Evolutionary conservation across 64 coral and sea anemone genomes (phyloP), one percentile per base, ranked within the genome.

Genomic region (Stylophora pistillata): DNA sequence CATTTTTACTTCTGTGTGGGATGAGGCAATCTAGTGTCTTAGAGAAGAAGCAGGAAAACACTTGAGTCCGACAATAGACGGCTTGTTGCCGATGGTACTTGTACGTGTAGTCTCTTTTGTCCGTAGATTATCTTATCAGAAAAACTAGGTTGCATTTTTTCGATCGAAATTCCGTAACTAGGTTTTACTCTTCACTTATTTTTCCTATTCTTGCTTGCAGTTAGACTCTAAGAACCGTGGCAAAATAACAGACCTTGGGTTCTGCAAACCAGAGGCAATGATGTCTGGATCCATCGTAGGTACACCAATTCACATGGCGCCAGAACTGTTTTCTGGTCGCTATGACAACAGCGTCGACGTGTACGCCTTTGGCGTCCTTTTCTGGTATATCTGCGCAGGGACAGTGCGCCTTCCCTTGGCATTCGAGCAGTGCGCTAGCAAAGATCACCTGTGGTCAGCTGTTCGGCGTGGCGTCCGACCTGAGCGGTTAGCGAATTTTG

Each of bases 341-440:
- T 99, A 99, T 90, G 97, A 99, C 88, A 95, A 95, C 94, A 99
- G 97, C 72, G 97, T 99, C n/a, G 97, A 99, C 30, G 93, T 99
- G 27, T 99, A 99, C 73, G 97, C 97, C 0, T 95, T 99, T 78
- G 97, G 97, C 31, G 92, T 99, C 53, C 89, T 99, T 16, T 95
- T 99, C 72, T 99, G 97, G 97, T 99, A 99, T 33, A 93, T 99
- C 34, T 99, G 97, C 55, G 94, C 97, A 16, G 97, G 97, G 14
- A 95, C 90, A 23, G 93, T 99, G 0, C 90, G 97, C 3, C 87
- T 99, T 12, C 97, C 97, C 3, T 54, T 95, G 20, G 91, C 90
- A 26, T 99, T 99, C 63, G 97, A 99, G 33, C 97, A 99, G 65
- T 99, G 97, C 76, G 97, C 90, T 7, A 99, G 97, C 29, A 99